Evolutionary conservation across 1,140 invertebrate species (phyloP).

Genomic region (Chymomyza costata): DNA sequence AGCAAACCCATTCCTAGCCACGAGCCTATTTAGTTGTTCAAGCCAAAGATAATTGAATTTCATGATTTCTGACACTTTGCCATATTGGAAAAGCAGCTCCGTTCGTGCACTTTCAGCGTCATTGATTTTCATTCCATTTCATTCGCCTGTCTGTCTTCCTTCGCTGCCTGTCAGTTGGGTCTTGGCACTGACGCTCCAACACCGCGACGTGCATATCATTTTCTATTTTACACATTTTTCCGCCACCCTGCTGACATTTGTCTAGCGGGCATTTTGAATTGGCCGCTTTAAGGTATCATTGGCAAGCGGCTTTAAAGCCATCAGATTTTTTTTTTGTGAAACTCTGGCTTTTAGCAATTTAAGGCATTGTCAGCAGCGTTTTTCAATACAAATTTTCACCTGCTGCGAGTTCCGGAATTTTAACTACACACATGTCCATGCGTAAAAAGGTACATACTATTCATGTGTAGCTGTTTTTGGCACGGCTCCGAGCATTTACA

Average conservation of each 20-base stretch:
- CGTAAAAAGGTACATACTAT: background rate
- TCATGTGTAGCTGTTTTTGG: conserved; percentile 23
- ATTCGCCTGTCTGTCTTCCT: too few relatives aligned
- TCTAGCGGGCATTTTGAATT: too few relatives aligned
- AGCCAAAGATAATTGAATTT: conserved; percentile 60
- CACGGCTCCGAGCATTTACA: conserved; percentile 26
- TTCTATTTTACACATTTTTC: conserved; percentile 3
- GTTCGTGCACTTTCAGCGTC: conserved; percentile 1
- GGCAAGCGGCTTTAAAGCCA: too few relatives aligned
- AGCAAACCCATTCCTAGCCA: too few relatives aligned
- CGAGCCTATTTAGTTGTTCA: conserved; percentile 26
- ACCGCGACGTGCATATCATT: conserved; percentile 40
- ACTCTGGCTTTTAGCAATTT: conserved; percentile 6
- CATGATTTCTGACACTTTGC: conserved; percentile 53
- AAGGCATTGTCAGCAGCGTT: conserved; percentile 48
- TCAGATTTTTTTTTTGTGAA: background rate
- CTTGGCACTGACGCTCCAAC: background rate
- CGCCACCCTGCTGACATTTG: background rate
- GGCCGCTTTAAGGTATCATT: too few relatives aligned
- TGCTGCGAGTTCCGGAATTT: conserved; percentile 39
- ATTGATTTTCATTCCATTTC: conserved; percentile 1
- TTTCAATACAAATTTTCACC: conserved; percentile 71
- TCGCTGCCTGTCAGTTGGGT: too few relatives aligned
- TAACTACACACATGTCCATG: conserved; percentile 27
- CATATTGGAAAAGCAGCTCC: background rate